Evolutionary conservation across 2,113 vertebrate species (phyloP).

Genomic region (Neolamprologus variostigma): DNA sequence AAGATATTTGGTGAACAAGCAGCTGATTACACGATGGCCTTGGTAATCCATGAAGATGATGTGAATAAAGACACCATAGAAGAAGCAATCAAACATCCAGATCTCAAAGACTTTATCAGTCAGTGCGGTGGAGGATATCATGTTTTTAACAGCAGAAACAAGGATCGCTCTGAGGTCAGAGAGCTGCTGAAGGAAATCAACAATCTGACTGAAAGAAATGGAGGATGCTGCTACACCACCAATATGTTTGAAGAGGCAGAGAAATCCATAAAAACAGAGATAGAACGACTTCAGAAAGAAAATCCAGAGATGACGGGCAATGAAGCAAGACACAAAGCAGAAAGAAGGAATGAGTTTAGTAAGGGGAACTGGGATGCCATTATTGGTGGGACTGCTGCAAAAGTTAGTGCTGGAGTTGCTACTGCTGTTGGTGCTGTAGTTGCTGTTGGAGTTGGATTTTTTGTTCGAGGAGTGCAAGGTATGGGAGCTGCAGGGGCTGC

Average conservation of each 20-base stretch:
- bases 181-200: accelerated
- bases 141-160: not conserved
- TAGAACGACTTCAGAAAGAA: accelerated
- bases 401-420: not conserved
- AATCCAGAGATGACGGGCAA: accelerated
- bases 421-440: accelerated
- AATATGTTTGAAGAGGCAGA: accelerated
- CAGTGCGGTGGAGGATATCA: accelerated
- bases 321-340: accelerated
- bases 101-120: accelerated
- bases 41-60: no score
- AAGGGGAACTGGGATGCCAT: accelerated
- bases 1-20: no score
- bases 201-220: accelerated
- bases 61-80: accelerated
- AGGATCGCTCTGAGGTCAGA: accelerated
- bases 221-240: not conserved
- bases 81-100: no score
- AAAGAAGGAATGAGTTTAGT: accelerated
- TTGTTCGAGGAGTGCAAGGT: accelerated
- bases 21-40: no score
- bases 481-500: accelerated
- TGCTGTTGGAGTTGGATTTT: accelerated
- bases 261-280: accelerated
- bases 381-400: not conserved